Base-by-base conservation (phyloP, 2,888 invertebrate genomes). In the Colostygia pectinataria region DNA sequence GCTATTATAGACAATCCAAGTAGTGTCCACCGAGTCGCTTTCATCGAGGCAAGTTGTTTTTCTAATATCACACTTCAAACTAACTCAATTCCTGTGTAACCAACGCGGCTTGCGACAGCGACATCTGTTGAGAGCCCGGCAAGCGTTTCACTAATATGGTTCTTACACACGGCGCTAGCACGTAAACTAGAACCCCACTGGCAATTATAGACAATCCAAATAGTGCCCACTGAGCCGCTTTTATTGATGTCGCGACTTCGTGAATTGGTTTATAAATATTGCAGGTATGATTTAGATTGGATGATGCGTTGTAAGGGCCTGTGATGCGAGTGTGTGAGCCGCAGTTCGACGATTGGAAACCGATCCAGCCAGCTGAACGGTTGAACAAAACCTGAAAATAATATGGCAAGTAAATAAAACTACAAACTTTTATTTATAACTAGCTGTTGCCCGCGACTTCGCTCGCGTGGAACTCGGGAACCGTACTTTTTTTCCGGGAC, bases 311-410 rank as follows among this genome's bases (percentile, higher is more conserved):
- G 63, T 82, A 80, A 0, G 90, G 91, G 0, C 91, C 91, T 0
- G 79, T 64, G 4, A 91, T 67, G 1, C 72, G 70, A 0, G 85
- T 73, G 6, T 77, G 66, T 0, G 87, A 74, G 0, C 91, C 91
- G 44, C 91, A 91, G 25, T 73, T 69, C 0, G 91, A 84, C 0
- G 78, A 71, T 37, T 77, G 72, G 67, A 83, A 91, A 23, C 89
- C 85, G 12, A 91, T 86, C 77, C 86, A 88, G 43, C 83, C 80
- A 8, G 79, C 81, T 14, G 90, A 84, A 53, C 87, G 77, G 60
- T 91, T 91, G 71, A 91, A 91, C 38, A 83, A 41, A 1, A 90
- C 81, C 88, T 89, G 78, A 0, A 76, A 79, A 31, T 20, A 31
- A 25, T 37, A 24, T 7, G 18, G 2, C 4, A 23, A 14, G 8